Evolutionary conservation across 2,797 vertebrate species (phyloP).

Genomic region (Vultur gryphus): DNA sequence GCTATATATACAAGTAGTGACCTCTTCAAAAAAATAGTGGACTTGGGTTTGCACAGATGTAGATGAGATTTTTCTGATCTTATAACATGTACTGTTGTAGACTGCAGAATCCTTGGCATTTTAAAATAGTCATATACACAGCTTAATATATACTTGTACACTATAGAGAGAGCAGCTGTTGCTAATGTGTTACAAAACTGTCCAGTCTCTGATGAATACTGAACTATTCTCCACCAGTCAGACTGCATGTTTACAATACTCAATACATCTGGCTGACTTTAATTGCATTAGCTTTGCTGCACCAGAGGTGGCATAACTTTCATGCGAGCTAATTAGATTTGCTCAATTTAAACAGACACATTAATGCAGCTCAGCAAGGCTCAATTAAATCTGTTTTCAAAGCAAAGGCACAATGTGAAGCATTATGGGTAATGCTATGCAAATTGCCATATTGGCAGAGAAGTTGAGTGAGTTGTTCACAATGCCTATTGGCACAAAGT

Average conservation of each 20-base stretch:
- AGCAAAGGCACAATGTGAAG: constrained; percentile 67
- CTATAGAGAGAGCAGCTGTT: constrained; percentile 26
- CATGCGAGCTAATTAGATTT: constrained; percentile 76
- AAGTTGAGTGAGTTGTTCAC: constrained; percentile 53
- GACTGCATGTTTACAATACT: constrained; percentile 65
- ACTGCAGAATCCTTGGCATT: background rate
- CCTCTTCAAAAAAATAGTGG: background rate
- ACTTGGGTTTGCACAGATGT: background rate
- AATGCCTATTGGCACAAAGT: constrained; percentile 63
- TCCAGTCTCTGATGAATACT: constrained; percentile 51
- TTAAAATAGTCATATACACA: background rate
- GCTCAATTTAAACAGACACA: constrained; percentile 75
- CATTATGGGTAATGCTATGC: constrained; percentile 74
- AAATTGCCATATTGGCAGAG: constrained; percentile 71
- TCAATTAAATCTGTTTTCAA: constrained; percentile 77
- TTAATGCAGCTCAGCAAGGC: constrained; percentile 74
- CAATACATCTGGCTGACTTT: constrained; percentile 72
- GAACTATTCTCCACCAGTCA: constrained; percentile 60
- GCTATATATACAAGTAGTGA: background rate
- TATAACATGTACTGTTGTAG: background rate
- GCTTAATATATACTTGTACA: background rate
- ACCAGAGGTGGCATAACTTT: constrained; percentile 78
- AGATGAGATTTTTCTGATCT: background rate
- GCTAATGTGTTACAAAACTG: constrained; percentile 42
- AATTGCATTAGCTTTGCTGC: constrained; percentile 73